A percentile compares a stretch with the other conserved stretches of the same genome.
These are phyloP conservation scores for Tupiocoris notatus DNA, from an alignment of 2,888 invertebrate species.

Conservation along the genomic window DNA sequence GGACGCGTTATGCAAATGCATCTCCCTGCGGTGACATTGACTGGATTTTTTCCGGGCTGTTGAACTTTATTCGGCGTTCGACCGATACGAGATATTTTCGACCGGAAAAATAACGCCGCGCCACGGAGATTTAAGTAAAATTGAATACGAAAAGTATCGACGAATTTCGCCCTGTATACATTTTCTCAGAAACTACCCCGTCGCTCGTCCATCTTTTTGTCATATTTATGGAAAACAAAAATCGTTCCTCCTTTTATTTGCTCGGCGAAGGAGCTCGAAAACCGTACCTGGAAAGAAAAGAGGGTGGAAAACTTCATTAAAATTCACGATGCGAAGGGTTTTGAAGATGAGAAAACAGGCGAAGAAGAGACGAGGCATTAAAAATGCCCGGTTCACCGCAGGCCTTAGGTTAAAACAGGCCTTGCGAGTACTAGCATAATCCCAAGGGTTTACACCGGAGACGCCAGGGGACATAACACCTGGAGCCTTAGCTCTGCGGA, in stretches of 20 bases:
- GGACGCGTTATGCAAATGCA: neutral
- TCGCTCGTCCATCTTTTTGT: no score
- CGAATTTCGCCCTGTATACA: no score
- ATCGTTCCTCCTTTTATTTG: no score
- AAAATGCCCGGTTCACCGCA: conserved; percentile 4
- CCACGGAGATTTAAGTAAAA: no score
- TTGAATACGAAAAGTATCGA: no score
- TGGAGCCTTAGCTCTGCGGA: neutral
- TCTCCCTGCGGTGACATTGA: neutral
- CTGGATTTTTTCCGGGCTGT: neutral
- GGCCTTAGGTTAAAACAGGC: neutral
- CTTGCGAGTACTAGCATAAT: neutral
- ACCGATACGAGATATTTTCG: no score
- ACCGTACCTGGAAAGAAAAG: neutral
- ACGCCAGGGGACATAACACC: conserved; percentile 18
- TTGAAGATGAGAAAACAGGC: neutral
- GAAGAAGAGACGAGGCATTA: conserved; percentile 15
- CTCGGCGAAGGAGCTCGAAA: no score
- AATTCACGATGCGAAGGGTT: conserved; percentile 13
- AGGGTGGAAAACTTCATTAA: conserved; percentile 4
- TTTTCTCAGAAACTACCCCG: no score
- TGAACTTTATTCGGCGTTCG: neutral
- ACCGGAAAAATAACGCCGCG: no score
- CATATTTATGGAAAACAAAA: no score
- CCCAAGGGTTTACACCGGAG: conserved; percentile 5